Evolutionary conservation across 2,113 vertebrate species (phyloP), one percentile per base, ranked within the genome.

Genomic region (Paedocypris sp.): DNA sequence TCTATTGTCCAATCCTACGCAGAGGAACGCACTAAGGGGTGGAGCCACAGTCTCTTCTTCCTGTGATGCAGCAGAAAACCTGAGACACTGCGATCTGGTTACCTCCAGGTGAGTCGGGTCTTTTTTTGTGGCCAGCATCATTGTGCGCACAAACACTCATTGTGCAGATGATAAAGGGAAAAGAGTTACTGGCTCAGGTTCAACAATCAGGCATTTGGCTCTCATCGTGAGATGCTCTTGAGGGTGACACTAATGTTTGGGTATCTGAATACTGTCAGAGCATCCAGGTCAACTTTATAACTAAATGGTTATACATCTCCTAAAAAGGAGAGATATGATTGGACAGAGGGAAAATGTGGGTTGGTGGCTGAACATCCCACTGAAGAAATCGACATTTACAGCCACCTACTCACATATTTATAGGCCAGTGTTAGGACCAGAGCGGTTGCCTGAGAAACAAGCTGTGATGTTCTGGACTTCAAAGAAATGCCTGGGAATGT

Each of bases 61-160:
- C 53, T 41, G 53, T 64, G 13, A 13, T 28, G 26, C 13, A 5
- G 16, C 47, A 56, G 45, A 32, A n/a, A 56, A 42, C 26, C 43
- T 28, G 41, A 48, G 41, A 19, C 61, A 59, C 42, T 56, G 67
- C 69, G 49, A 77, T 82, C 74, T 35, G 38, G 61, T 84, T 83
- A 76, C 83, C 62, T 26, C 10, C 26, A 72, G 69, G 68, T 58
- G 52, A 81, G 75, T 75, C 60, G 71, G 70, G 70, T 73, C 69
- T 50, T 47, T 64, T 62, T 45, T 36, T 36, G 48, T 47, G 45
- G 19, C 41, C 11, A 22, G 59, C 66, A 69, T 68, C 25, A 62
- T 66, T 60, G 54, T 32, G 15, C 11, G 12, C 23, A 66, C 62
- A 68, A 58, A 28, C 2, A 10, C 49, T 51, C 60, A 51, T 62